phyloP scores from a whole-genome alignment of 1,140 invertebrate species.

The Scylla paramamosain region DNA sequence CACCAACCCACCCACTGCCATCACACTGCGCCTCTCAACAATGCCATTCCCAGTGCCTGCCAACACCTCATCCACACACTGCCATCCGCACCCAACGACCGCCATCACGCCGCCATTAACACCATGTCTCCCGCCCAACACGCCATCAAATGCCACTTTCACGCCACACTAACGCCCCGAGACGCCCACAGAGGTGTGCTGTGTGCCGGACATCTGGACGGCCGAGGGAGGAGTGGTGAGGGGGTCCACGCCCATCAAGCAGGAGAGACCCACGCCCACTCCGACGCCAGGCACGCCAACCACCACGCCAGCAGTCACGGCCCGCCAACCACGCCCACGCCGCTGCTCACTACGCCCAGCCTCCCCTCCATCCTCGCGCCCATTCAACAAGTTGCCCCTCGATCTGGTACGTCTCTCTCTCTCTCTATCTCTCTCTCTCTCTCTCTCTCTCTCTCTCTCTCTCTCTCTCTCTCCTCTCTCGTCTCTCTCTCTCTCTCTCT shows the following conservation, averaged over 20 bases:
- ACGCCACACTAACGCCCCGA: background rate
- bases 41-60: background rate
- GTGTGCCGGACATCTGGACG: constrained; percentile 77
- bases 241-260: constrained; percentile 71
- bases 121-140: background rate
- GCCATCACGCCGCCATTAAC: background rate
- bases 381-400: constrained; percentile 76
- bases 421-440: background rate
- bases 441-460: background rate
- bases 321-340: constrained; percentile 53
- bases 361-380: constrained; percentile 74
- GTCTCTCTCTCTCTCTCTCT: background rate
- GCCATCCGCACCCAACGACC: background rate
- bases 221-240: constrained; percentile 74
- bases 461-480: background rate
- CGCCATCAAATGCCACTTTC: background rate
- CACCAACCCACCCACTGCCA: too few relatives aligned
- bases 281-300: constrained; percentile 69
- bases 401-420: constrained; percentile 64
- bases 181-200: constrained; percentile 71
- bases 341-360: constrained; percentile 38
- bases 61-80: background rate
- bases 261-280: constrained; percentile 76
- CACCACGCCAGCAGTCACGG: constrained; percentile 63
- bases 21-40: too few relatives aligned